phyloP scores from a whole-genome alignment of 2,888 invertebrate genomes.

The Allacma fusca region DNA sequence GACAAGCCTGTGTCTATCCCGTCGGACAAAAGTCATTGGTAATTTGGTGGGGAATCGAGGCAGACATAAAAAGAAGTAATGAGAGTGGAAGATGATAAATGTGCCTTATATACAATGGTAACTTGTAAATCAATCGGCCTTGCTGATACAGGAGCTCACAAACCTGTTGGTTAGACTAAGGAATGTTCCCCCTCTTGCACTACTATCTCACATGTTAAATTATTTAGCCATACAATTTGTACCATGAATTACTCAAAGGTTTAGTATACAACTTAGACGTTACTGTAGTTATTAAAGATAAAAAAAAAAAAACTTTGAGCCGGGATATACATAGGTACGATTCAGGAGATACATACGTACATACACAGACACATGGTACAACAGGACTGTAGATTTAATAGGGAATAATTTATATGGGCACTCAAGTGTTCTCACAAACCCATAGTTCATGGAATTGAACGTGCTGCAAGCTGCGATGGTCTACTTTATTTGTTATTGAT shows the following conservation, averaged over 20 bases:
- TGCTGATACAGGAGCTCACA: not conserved
- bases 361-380: not conserved
- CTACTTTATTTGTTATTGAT: not conserved
- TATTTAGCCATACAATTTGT: not conserved
- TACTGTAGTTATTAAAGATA: not conserved
- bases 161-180: not conserved
- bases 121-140: slow-evolving; percentile 6
- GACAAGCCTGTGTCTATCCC: not conserved
- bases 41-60: not conserved
- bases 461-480: not conserved
- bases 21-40: not conserved
- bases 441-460: not conserved
- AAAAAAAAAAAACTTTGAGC: not conserved
- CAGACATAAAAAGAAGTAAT: not conserved
- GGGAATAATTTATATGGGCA: slow-evolving; percentile 1
- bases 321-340: no score
- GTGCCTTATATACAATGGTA: not conserved
- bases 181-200: slow-evolving; percentile 2
- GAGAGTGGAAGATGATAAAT: slow-evolving; percentile 13
- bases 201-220: not conserved
- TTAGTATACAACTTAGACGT: not conserved
- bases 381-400: not conserved
- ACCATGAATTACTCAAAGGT: not conserved
- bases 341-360: no score
- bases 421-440: not conserved